Base-by-base conservation (phyloP, 2,113 vertebrate species). In the Pomatostomus ruficeps region DNA sequence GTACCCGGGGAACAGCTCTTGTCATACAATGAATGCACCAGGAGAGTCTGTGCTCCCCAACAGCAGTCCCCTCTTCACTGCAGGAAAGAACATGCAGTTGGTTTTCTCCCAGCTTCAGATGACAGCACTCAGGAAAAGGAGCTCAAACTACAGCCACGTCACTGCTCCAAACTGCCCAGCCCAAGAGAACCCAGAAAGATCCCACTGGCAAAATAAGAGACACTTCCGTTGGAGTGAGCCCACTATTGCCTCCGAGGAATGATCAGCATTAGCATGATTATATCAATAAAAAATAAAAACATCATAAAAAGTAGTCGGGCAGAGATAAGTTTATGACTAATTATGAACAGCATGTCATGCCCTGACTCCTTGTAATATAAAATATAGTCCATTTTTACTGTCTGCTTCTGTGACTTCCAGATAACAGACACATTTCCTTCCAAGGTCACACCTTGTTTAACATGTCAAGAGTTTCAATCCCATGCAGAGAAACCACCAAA, bases 361-460 rank as follows among this genome's bases (percentile, higher is more conserved):
- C 93, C 92, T 9, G 43, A 96, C 91, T 97, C 95, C 95, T 95
- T 77, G 25, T 91, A 95, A 95, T 97, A 94, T 94, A 98, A 98
- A 98, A 98, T 96, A 82, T 94, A 96, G 97, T 97, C 97, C 97
- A 96, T 97, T 98, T 98, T 98, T 97, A 98, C 98, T 97, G 96
- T 97, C 97, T 98, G 97, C 97, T 97, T 95, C 91, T 84, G 36
- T 83, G 92, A 97, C 89, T 98, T 97, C 93, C 92, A 97, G 98
- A 98, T 98, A 98, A 98, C 91, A 96, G 97, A 96, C 89, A 91
- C 93, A 96, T 97, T 97, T 97, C 95, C 97, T 97, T 98, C 97
- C 97, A 97, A 98, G 98, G 98, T 98, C 96, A 91, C 83, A 96
- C 96, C 97, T 98, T 87, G 97, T 98, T 98, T 97, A 97, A 98